Evolutionary conservation across 2,888 invertebrate species (phyloP).

Genomic region (Acanthosepion pharaonis): DNA sequence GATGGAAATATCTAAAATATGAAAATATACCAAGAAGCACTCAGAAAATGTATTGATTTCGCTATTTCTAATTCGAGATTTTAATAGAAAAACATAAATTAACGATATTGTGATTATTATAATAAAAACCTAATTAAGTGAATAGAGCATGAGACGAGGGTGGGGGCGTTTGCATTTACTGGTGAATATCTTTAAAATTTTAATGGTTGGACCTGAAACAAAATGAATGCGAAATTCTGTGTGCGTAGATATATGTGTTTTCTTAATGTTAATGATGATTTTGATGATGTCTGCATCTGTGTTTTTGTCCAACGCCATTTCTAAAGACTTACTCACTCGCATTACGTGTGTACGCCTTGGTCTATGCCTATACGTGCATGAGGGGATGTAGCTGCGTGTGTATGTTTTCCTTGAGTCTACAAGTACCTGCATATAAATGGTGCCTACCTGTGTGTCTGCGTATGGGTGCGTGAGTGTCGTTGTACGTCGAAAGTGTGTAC

Average conservation of each 20-base stretch:
- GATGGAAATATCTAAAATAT: neutral
- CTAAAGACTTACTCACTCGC: too few species aligned
- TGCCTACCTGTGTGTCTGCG: too few species aligned
- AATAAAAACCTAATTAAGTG: neutral
- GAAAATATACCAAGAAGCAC: neutral
- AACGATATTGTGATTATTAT: neutral
- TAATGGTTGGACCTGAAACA: neutral
- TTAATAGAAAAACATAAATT: neutral
- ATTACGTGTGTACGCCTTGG: too few species aligned
- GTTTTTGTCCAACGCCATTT: too few species aligned
- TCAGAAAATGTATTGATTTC: neutral
- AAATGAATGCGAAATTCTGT: neutral
- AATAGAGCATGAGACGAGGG: neutral
- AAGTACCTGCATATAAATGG: too few species aligned
- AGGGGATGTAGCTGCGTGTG: too few species aligned
- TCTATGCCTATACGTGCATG: neutral
- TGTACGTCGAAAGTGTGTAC: too few species aligned
- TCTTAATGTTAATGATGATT: too few species aligned
- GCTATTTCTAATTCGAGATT: slow-evolving; percentile 14
- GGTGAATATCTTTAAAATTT: neutral
- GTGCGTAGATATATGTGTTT: neutral
- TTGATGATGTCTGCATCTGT: too few species aligned
- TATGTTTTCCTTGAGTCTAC: too few species aligned
- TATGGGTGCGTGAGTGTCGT: too few species aligned
- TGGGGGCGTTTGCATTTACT: neutral